A percentile compares a stretch with the other conserved stretches of the same genome.
Conservation (phyloP, 2,888 invertebrate genomes). For the Brachycybe producta region DNA sequence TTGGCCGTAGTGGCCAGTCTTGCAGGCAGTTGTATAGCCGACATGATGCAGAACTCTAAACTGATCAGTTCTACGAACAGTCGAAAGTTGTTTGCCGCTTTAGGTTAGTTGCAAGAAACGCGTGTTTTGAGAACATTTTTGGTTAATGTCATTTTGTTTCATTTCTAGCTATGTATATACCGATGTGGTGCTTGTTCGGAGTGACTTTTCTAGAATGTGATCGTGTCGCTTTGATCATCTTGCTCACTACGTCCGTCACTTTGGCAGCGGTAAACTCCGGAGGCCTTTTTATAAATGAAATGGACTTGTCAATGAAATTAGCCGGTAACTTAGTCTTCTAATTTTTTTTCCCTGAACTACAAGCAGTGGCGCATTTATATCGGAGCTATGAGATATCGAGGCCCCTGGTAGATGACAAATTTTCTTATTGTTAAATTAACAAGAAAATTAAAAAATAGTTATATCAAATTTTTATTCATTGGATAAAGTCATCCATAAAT, state of each 20-base stretch:
- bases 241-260: constrained; percentile 7
- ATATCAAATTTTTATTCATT: too few relatives aligned
- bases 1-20: constrained; percentile 9
- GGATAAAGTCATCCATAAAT: too few relatives aligned
- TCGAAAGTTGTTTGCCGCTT: constrained; percentile 7
- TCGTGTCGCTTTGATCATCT: constrained; percentile 1
- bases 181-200: constrained; percentile 7
- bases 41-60: constrained; percentile 6
- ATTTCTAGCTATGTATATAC: constrained; percentile 11
- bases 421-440: background rate
- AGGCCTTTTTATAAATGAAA: constrained; percentile 14
- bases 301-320: constrained; percentile 11
- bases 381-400: too few relatives aligned
- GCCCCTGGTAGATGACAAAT: too few relatives aligned
- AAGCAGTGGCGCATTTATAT: too few relatives aligned
- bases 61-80: background rate
- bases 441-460: too few relatives aligned
- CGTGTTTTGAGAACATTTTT: background rate
- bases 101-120: background rate
- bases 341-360: too few relatives aligned
- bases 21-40: constrained; percentile 10
- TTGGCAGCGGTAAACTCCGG: constrained; percentile 10
- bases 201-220: constrained; percentile 11
- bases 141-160: background rate
- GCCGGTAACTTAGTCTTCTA: constrained; percentile 8